These are phyloP conservation scores for Geotrypetes seraphini DNA, from an alignment of 2,797 vertebrate genomes.

Conservation along the genomic window DNA sequence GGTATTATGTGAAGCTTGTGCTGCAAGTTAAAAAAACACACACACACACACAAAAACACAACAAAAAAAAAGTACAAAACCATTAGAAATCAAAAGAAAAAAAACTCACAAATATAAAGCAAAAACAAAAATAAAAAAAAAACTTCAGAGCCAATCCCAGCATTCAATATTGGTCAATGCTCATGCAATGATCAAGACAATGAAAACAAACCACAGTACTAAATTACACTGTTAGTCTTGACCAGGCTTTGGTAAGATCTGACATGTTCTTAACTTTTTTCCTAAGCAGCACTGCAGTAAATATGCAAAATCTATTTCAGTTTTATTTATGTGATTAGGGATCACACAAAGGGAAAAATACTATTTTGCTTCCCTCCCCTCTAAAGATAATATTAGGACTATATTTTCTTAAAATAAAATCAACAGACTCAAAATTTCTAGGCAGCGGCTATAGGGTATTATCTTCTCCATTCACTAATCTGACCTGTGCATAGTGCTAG, in stretches of 20 bases:
- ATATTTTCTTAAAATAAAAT: no score
- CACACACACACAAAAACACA: slow-evolving; percentile 27
- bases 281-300: no score
- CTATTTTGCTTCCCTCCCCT: no score
- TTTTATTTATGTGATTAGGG: no score
- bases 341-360: no score
- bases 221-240: not conserved
- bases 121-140: slow-evolving; percentile 2
- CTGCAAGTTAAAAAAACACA: slow-evolving; percentile 71
- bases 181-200: slow-evolving; percentile 35
- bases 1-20: slow-evolving; percentile 78
- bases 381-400: no score
- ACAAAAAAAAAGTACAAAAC: slow-evolving; percentile 43
- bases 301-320: no score
- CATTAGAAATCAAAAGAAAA: slow-evolving; percentile 16
- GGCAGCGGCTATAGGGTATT: no score
- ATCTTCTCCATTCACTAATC: no score
- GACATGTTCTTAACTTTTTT: no score
- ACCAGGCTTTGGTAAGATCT: not conserved
- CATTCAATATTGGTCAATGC: slow-evolving; percentile 21
- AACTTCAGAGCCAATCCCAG: slow-evolving; percentile 35
- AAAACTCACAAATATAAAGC: slow-evolving; percentile 27
- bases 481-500: no score
- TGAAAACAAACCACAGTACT: not conserved
- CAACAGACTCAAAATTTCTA: no score